These are phyloP conservation scores for Amitus sp. DNA, from an alignment of 2,888 invertebrate genomes.

Conservation along the genomic window DNA sequence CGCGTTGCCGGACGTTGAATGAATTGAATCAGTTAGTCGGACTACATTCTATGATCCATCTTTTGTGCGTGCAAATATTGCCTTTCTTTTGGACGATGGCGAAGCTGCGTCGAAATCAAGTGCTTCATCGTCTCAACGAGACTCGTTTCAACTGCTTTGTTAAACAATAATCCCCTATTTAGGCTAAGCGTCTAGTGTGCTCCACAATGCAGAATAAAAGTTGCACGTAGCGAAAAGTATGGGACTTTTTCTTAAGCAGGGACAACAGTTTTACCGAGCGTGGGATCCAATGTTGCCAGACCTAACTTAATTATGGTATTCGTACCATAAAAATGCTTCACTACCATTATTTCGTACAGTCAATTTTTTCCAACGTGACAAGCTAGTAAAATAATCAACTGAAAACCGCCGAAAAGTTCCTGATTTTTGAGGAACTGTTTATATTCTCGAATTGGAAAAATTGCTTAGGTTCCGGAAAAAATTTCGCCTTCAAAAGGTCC, in stretches of 20 bases:
- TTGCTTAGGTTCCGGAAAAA: too few relatives aligned
- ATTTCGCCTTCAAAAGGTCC: too few relatives aligned
- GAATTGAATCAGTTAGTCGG: slow-evolving; percentile 64
- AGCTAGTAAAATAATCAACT: too few relatives aligned
- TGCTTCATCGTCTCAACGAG: slow-evolving; percentile 56
- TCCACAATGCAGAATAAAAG: slow-evolving; percentile 48
- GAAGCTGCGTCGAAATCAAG: slow-evolving; percentile 55
- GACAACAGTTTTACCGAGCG: too few relatives aligned
- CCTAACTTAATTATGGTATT: too few relatives aligned
- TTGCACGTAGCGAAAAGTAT: slow-evolving; percentile 31
- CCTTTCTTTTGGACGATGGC: slow-evolving; percentile 55
- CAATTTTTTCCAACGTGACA: too few relatives aligned
- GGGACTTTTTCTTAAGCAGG: slow-evolving; percentile 21
- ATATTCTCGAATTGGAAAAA: too few relatives aligned
- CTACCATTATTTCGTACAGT: too few relatives aligned
- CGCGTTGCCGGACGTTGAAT: slow-evolving; percentile 59
- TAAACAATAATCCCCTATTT: slow-evolving; percentile 52
- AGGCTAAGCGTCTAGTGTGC: slow-evolving; percentile 61
- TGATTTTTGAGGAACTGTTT: too few relatives aligned
- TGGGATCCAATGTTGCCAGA: too few relatives aligned
- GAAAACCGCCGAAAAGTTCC: too few relatives aligned
- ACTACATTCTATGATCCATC: slow-evolving; percentile 63
- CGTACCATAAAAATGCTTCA: too few relatives aligned
- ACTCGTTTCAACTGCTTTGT: slow-evolving; percentile 57
- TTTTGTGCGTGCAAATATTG: slow-evolving; percentile 64